Conservation (phyloP, 2,797 vertebrate species). For the Smutsia temminckii region DNA sequence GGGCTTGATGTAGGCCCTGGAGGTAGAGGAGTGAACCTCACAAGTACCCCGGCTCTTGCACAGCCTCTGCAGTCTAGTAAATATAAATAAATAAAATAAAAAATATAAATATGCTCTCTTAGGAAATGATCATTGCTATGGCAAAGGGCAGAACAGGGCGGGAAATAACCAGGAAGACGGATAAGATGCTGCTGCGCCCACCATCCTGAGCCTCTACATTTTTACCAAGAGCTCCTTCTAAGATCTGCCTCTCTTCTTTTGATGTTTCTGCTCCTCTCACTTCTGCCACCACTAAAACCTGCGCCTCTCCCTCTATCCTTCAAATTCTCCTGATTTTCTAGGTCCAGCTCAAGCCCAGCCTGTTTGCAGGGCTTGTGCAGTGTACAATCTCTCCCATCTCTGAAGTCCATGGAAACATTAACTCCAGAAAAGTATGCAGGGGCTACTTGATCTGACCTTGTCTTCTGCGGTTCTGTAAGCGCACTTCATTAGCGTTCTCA, state of each 20-base stretch:
- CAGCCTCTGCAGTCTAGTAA: not conserved
- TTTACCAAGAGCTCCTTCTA: not conserved
- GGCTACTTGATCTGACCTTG: not conserved
- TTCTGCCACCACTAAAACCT: not conserved
- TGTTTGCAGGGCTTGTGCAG: not conserved
- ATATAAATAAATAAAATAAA: not conserved
- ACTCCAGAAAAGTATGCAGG: not conserved
- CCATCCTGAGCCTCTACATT: not conserved
- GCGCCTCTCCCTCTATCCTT: not conserved
- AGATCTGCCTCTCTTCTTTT: not conserved
- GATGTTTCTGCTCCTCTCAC: not conserved
- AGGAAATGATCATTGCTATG: not conserved
- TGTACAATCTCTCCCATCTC: not conserved
- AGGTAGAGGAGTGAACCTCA: not conserved
- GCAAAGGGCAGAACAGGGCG: not conserved
- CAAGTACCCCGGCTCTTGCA: not conserved
- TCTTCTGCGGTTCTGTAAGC: not conserved
- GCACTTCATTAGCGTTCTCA: not conserved
- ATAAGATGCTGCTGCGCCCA: not conserved
- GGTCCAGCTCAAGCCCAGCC: not conserved
- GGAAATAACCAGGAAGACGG: not conserved
- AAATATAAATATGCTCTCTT: not conserved
- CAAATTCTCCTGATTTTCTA: not conserved
- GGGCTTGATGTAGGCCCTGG: not conserved
- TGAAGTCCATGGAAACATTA: not conserved